Base-by-base conservation (phyloP, 2,888 invertebrate species). In the Maniola hyperantus region DNA sequence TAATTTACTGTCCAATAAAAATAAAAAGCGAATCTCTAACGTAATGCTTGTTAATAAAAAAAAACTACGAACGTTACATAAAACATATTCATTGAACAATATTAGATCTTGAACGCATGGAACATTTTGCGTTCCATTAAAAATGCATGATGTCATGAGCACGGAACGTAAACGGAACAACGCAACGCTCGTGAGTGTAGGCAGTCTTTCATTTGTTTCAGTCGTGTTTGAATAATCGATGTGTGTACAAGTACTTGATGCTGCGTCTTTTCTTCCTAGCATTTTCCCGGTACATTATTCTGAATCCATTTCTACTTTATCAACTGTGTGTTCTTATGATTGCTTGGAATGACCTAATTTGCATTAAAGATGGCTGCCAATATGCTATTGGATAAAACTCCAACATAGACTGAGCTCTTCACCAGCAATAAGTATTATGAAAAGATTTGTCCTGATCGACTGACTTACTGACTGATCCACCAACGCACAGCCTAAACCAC, bases 1-100 rank as follows among this genome's bases (percentile, higher is more conserved):
- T 57, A 51, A 72, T 73, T 74, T 73, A 74, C 68, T 67, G 68
- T 65, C 13, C 46, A 64, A 69, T 72, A 71, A 71, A 72, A 67
- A 66, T 54, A 55, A 57, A 50, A 48, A 55, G 58, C 59, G 46
- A 57, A 48, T 48, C 54, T 39, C 6, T 51, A 46, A 20, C 15
- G 46, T 55, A 44, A 10, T 15, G 55, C 42, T 51, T 55, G 50
- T 61, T 57, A 57, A 55, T 57, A 62, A 62, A 66, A 66, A 53
- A 63, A 64, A 20, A 42, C 57, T 20, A 42, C 20, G 57, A 57
- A 20, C 36, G 20, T 57, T 55, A 55, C 39, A 39, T 42, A 57
- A 42, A 57, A 57, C 15, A 57, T 39, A 42, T 57, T 57, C 55
- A 42, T 39, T 57, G 55, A 57, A 57, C 18, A 39, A 46, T 54